phyloP scores from a whole-genome alignment of 2,113 vertebrate genomes.

The Dryoscopus gambensis region DNA sequence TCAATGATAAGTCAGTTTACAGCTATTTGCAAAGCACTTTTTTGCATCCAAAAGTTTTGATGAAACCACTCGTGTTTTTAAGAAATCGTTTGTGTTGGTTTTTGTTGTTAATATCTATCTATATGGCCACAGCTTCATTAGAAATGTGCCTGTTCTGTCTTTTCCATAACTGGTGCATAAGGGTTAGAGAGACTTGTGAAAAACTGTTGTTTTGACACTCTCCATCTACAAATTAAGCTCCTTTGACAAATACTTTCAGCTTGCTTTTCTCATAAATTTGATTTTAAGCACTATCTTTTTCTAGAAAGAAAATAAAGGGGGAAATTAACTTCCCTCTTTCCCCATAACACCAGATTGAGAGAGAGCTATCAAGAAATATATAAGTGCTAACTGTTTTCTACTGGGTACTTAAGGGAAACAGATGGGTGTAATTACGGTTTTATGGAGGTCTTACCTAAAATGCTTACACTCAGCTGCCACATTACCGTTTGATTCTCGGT shows the following conservation, averaged over 20 bases:
- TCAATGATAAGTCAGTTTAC: neutral
- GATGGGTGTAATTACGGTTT: neutral
- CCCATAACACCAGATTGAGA: neutral
- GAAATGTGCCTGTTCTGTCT: neutral
- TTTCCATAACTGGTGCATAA: neutral
- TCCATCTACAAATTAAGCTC: neutral
- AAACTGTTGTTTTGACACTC: neutral
- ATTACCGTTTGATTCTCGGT: neutral
- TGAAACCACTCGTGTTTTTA: accelerated
- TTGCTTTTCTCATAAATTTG: neutral
- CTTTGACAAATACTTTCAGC: neutral
- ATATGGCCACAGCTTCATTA: neutral
- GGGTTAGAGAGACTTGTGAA: neutral
- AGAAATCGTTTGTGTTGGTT: neutral
- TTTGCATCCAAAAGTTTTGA: neutral
- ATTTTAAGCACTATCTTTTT: neutral
- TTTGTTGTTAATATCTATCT: neutral
- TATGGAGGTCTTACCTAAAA: conserved; percentile 22
- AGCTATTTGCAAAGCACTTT: neutral
- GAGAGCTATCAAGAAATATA: neutral
- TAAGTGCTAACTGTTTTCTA: neutral
- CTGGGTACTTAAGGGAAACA: conserved; percentile 10
- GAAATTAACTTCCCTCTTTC: neutral
- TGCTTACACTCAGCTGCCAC: neutral
- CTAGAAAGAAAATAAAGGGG: neutral